Evolutionary conservation across 2,797 vertebrate genomes (phyloP), one percentile per base, ranked within the genome.

Genomic region (Acrossocheilus wenchowensis): DNA sequence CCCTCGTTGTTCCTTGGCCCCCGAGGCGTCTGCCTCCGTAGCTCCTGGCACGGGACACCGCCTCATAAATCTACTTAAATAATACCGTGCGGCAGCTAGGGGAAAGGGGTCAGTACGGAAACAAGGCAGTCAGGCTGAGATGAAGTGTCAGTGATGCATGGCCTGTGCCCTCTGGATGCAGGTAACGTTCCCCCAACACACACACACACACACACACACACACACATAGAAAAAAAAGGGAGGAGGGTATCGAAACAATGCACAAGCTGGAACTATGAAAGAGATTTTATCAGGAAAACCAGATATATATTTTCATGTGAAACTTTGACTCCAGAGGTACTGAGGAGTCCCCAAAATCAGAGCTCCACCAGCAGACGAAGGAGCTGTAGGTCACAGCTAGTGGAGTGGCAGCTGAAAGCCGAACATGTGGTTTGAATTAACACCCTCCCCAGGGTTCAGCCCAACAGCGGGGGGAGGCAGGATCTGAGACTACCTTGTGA

Each of bases 61-160:
- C 90, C 94, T 97, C 95, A 97, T 98, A 98, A 98, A 98, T 99
- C 97, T 98, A 96, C 96, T 95, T 97, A 97, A 98, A 96, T 97
- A 97, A 94, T 96, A 96, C 78, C 0, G 43, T 6, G 10, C 94
- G 95, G 94, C 95, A 95, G 94, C 95, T 95, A 87, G 88, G 94
- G 94, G 95, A 95, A 95, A 96, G 95, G 96, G 97, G 96, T 97
- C 96, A 96, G 95, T 95, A 94, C 89, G 90, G 95, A 96, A 97
- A 96, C 95, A 97, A 97, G 96, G 94, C 96, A 97, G 96, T 96
- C 96, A 94, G 96, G 95, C 95, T 97, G 93, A 96, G 96, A 95
- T 93, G 93, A 97, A 97, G 96, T 97, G 97, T 96, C 97, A 88
- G 88, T 91, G 90, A 88, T 91, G 89, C 89, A 91, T 91, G 85